These are phyloP conservation scores for Stratiomys singularior DNA, from an alignment of 2,888 invertebrate genomes.

Conservation along the genomic window DNA sequence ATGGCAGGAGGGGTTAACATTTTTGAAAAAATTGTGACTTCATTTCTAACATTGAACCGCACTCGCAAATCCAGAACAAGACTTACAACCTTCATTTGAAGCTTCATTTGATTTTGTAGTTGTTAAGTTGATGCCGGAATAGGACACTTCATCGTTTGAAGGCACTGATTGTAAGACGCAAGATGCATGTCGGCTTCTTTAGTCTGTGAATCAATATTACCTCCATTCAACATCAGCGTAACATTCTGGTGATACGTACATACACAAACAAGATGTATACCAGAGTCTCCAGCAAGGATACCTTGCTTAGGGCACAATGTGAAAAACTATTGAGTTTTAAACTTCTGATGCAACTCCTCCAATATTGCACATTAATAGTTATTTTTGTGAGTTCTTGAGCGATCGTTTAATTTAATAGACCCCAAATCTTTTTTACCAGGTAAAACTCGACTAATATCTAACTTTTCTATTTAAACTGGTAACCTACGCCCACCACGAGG, in stretches of 20 bases:
- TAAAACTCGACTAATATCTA: neutral
- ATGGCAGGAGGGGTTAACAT: too few relatives aligned
- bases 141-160: neutral
- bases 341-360: neutral
- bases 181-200: neutral
- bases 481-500: neutral
- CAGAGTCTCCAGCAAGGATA: conserved; percentile 18
- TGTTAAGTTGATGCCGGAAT: neutral
- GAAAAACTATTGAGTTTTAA: conserved; percentile 16
- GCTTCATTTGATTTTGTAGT: neutral
- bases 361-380: conserved; percentile 25
- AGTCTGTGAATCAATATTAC: conserved; percentile 54
- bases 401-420: neutral
- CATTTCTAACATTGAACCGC: too few relatives aligned
- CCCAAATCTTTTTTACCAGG: neutral
- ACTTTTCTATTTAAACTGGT: neutral
- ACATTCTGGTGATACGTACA: conserved; percentile 24
- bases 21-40: too few relatives aligned
- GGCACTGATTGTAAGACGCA: neutral
- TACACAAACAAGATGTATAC: conserved; percentile 20
- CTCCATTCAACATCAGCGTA: neutral
- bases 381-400: neutral
- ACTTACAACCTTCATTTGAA: neutral
- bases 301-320: conserved; percentile 8
- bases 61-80: neutral